These are phyloP conservation scores for Urocyon cinereoargenteus DNA, from an alignment of 2,797 vertebrate species.

Conservation along the genomic window DNA sequence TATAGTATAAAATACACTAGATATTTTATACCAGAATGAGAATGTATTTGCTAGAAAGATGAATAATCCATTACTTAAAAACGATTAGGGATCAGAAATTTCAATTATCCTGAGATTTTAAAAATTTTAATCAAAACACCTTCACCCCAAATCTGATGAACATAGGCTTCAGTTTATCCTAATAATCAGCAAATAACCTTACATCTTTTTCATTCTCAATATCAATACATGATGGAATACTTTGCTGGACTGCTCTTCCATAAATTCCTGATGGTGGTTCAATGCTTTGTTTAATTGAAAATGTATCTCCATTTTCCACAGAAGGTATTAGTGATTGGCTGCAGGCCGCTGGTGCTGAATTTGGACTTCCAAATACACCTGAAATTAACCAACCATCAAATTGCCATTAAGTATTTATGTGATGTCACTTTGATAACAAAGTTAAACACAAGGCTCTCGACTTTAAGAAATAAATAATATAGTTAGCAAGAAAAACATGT, in stretches of 20 bases:
- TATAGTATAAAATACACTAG: neutral
- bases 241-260: conserved; percentile 84
- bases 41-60: conserved; percentile 18
- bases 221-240: conserved; percentile 78
- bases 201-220: conserved; percentile 88
- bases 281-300: conserved; percentile 73
- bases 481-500: neutral
- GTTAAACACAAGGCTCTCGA: conserved; percentile 17
- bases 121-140: neutral
- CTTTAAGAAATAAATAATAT: conserved; percentile 31
- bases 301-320: conserved; percentile 85
- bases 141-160: neutral
- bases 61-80: conserved; percentile 38
- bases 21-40: neutral
- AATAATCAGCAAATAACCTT: conserved; percentile 62
- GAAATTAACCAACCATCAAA: conserved; percentile 69
- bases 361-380: conserved; percentile 92
- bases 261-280: conserved; percentile 86
- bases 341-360: conserved; percentile 75
- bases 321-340: conserved; percentile 81
- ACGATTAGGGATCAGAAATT: conserved; percentile 48
- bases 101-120: neutral
- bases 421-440: conserved; percentile 14
- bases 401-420: conserved; percentile 25
- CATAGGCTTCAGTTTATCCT: neutral